Evolutionary conservation across 2,888 invertebrate species (phyloP), one percentile per base, ranked within the genome.

Genomic region (Plutella xylostella): DNA sequence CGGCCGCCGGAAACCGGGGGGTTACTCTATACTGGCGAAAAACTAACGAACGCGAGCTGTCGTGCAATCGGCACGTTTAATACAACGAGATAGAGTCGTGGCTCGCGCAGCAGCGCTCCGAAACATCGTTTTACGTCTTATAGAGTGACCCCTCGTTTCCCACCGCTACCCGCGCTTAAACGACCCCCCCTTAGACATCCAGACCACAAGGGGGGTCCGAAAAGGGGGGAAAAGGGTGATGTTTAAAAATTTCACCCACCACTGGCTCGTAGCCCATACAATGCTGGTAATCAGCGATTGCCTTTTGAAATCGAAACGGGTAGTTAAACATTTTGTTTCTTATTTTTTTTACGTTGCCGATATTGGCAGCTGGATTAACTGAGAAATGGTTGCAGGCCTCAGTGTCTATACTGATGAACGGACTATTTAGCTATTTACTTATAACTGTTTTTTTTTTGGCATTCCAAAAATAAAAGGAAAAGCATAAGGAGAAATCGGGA

Each of bases 231-330:
- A 25, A 48, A 22, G 48, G 48, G 50, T 46, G 50, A 47, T 48
- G 45, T 46, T 49, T 49, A 49, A 49, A 49, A 49, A 49, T 49
- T 49, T 49, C 46, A 49, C 44, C 45, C 46, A 44, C 39, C 47
- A 41, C 44, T 50, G 49, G 35, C 25, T 46, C 42, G 38, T 31
- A 20, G 43, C 21, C 46, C 40, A 30, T 42, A 51, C 50, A 51
- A 51, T 51, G 46, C 49, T 45, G 47, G 49, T 44, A 51, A 82
- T 82, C 78, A 79, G 64, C 71, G 74, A 82, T 82, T 69, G 77
- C 76, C 76, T 76, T 80, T 79, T 80, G 82, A 76, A 79, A 82
- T 79, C 69, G 75, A 80, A 74, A 77, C 79, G 75, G 49, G 65
- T 73, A 65, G 70, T 74, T 78, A 68, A 65, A 65, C 68, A 44